Base-by-base conservation (phyloP, 2,888 invertebrate species). In the Podabrus alpinus region DNA sequence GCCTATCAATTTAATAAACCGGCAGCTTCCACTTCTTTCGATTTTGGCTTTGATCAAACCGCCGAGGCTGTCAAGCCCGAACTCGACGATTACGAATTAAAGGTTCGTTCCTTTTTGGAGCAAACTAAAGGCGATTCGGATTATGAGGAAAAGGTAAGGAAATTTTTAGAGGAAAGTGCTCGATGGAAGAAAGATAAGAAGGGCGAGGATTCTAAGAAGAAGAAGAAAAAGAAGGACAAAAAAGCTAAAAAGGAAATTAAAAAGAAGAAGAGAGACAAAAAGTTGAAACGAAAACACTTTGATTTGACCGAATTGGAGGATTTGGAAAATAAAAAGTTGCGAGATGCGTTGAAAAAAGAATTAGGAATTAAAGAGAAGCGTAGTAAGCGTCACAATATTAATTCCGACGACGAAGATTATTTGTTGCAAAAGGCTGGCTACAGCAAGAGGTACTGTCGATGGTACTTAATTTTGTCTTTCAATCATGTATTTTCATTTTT, bases 121-220 rank as follows among this genome's bases (percentile, higher is more conserved):
- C 93, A 93, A 87, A 94, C 94, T 2, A 94, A 94, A 85, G 89
- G 88, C 16, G 95, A 95, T 83, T 94, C 94, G 0, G 95, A 95
- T 85, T 96, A 95, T 82, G 94, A 95, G 86, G 94, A 93, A 76
- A 94, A 90, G 89, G 95, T 96, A 74, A 92, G 95, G n/a, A 95
- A 93, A 86, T 94, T 95, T 86, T 88, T 96, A 73, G 94, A 94
- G 83, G 95, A 95, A 82, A 94, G 94, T 0, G 92, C 93, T 25
- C 93, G 94, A 83, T 95, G 94, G 89, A 94, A 94, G 84, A 90
- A 92, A 79, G 92, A 92, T 83, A 90, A 91, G 83, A 92, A 91
- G 86, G 90, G 84, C 87, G 91, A 93, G 81, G 92, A 92, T 81
- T 92, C 92, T 81, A 76, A 76, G 19, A 92, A 92, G 84, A 89